Conservation (phyloP, 30 jellyfish, hydroid and myxozoan species). For the Aurelia coerulea region DNA sequence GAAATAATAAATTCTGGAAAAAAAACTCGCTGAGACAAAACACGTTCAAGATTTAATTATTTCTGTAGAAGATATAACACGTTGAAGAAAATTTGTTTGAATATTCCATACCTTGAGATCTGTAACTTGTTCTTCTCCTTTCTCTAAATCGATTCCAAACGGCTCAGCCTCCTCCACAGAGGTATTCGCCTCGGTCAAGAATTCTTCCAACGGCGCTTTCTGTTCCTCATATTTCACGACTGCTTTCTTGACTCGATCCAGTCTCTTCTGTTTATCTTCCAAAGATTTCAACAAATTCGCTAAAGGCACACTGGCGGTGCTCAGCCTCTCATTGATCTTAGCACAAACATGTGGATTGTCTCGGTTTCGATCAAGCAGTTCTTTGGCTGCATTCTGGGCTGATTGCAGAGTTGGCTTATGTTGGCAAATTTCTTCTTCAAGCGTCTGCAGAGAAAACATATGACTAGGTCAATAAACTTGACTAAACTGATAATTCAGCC, state of each 20-base stretch:
- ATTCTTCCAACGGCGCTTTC: constrained; percentile 85
- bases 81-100: too few relatives aligned
- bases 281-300: constrained; percentile 59
- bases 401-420: constrained; percentile 78
- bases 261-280: constrained; percentile 78
- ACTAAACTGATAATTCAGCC: not conserved
- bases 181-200: constrained; percentile 65
- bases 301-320: constrained; percentile 78
- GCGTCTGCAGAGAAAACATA: constrained; percentile 33
- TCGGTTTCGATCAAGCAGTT: constrained; percentile 76
- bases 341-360: constrained; percentile 82
- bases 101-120: constrained; percentile 69
- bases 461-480: not conserved
- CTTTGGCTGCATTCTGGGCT: constrained; percentile 88
- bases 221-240: constrained; percentile 80
- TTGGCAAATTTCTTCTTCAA: constrained; percentile 69
- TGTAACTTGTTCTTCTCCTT: constrained; percentile 79
- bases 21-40: too few relatives aligned
- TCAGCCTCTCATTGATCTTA: constrained; percentile 70
- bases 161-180: constrained; percentile 78
- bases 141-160: constrained; percentile 71
- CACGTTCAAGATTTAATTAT: too few relatives aligned
- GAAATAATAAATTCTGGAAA: too few relatives aligned
- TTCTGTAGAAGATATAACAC: too few relatives aligned
- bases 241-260: constrained; percentile 76